These are phyloP conservation scores for Isichthys henryi DNA, from an alignment of 2,113 vertebrate genomes.

Conservation along the genomic window DNA sequence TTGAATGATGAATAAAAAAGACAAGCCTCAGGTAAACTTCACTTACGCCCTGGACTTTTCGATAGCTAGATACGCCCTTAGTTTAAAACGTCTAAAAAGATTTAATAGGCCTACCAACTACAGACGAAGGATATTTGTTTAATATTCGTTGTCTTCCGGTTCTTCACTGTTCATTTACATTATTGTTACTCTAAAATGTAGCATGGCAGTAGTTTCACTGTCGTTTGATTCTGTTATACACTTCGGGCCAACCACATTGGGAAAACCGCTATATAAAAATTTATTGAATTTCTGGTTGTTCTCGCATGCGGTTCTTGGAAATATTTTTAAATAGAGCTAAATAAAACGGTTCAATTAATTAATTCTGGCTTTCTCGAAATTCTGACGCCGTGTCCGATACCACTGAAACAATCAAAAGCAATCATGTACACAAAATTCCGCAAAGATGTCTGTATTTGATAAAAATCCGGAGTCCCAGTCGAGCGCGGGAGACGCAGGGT, in stretches of 20 bases:
- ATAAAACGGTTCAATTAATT: constrained; percentile 6
- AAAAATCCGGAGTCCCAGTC: constrained; percentile 19
- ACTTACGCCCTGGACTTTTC: too few relatives aligned
- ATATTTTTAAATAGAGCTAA: not conserved
- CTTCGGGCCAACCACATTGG: not conserved
- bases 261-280: not conserved
- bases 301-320: not conserved
- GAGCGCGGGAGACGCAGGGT: constrained; percentile 17
- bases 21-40: too few relatives aligned
- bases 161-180: not conserved
- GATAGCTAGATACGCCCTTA: too few relatives aligned
- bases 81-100: not conserved
- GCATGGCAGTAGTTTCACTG: not conserved
- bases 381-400: not conserved
- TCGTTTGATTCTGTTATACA: not conserved
- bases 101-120: not conserved
- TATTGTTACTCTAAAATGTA: not conserved
- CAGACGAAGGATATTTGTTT: not conserved
- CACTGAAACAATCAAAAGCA: not conserved
- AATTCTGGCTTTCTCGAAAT: constrained; percentile 16
- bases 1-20: not conserved
- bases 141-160: not conserved
- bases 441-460: constrained; percentile 35
- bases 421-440: not conserved
- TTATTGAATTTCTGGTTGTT: not conserved